These are phyloP conservation scores for Pyralis farinalis DNA, from an alignment of 2,888 invertebrate genomes.

Conservation along the genomic window DNA sequence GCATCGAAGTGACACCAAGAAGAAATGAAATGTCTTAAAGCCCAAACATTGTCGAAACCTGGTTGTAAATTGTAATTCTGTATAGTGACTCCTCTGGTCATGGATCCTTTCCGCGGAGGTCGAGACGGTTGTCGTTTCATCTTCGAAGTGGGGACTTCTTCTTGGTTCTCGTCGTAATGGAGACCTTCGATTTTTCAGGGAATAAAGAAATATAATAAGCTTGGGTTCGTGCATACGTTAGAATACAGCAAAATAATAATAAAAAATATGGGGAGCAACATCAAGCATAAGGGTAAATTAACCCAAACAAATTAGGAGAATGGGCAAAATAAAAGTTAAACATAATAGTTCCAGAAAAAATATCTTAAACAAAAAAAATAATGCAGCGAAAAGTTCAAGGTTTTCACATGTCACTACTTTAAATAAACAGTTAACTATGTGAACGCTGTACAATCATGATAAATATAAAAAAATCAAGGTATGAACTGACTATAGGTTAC, in stretches of 20 bases:
- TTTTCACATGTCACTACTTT: no score
- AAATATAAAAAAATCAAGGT: no score
- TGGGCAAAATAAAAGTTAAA: no score
- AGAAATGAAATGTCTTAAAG: conserved; percentile 16
- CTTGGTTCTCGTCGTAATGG: conserved; percentile 90
- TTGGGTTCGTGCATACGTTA: conserved; percentile 6
- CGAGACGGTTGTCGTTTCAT: conserved; percentile 82
- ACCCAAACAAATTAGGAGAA: no score
- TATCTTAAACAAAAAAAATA: no score
- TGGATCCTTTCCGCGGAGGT: conserved; percentile 89
- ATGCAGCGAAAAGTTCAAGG: no score
- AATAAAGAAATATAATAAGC: conserved; percentile 19
- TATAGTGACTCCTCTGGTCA: conserved; percentile 78
- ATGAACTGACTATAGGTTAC: no score
- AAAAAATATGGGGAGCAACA: no score
- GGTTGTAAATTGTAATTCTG: conserved; percentile 64
- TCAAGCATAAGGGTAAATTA: no score
- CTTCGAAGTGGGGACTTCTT: conserved; percentile 58
- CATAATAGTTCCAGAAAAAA: no score
- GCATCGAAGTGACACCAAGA: conserved; percentile 7
- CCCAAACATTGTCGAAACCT: conserved; percentile 41
- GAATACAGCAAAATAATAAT: conserved; percentile 5
- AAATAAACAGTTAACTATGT: no score
- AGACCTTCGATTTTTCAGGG: conserved; percentile 79
- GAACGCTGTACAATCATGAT: no score